phyloP scores from a whole-genome alignment of 2,113 vertebrate species.

The Procavia capensis region DNA sequence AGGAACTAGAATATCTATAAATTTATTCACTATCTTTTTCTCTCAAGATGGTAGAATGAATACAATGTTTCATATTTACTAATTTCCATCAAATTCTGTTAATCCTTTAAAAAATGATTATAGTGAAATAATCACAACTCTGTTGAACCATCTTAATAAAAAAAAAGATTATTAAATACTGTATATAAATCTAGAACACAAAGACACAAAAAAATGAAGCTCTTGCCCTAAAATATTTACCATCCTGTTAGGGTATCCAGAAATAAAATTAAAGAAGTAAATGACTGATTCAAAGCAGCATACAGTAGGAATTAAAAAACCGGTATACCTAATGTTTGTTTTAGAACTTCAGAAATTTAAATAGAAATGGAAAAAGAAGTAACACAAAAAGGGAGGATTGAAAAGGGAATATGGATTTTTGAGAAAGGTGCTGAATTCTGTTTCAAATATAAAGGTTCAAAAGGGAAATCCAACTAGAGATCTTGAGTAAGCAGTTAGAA shows the following conservation, averaged over 20 bases:
- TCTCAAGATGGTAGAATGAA: not conserved
- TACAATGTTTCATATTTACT: not conserved
- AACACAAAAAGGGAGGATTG: not conserved
- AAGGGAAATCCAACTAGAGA: not conserved
- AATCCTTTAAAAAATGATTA: constrained; percentile 40
- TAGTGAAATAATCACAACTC: constrained; percentile 7
- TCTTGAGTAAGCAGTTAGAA: not conserved
- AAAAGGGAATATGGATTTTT: not conserved
- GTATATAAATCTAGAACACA: not conserved
- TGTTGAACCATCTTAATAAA: not conserved
- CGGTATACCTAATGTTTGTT: not conserved
- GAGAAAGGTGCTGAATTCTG: not conserved
- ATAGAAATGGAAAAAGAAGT: not conserved
- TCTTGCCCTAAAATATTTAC: not conserved
- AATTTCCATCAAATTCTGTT: constrained; percentile 11
- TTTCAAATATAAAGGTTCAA: not conserved
- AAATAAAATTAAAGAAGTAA: constrained; percentile 22
- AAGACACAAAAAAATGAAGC: not conserved
- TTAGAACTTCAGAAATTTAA: not conserved
- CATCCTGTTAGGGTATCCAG: not conserved
- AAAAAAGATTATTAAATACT: constrained; percentile 7
- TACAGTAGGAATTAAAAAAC: not conserved
- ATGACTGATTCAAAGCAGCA: not conserved
- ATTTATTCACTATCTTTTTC: constrained; percentile 8
- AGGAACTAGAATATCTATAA: not conserved